These are phyloP conservation scores for Nyctibius bracteatus DNA, from an alignment of 2,113 vertebrate genomes.

Conservation along the genomic window DNA sequence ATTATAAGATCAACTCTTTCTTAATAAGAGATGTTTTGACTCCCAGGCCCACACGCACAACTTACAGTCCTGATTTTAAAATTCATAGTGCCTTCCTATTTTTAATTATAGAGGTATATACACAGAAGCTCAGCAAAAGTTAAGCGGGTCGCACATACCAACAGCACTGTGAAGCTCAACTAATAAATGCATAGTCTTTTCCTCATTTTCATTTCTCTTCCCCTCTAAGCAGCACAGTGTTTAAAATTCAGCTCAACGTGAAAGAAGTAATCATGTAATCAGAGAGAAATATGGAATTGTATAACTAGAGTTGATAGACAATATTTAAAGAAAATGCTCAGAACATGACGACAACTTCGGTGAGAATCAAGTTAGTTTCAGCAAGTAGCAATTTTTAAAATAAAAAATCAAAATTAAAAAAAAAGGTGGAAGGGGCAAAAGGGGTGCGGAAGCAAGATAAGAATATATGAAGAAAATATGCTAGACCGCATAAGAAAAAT, in stretches of 20 bases:
- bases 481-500: background rate
- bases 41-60: background rate
- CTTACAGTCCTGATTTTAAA: background rate
- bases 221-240: background rate
- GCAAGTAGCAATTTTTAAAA: background rate
- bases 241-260: background rate
- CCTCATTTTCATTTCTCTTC: background rate
- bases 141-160: background rate
- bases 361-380: background rate
- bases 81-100: background rate
- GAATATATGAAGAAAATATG: background rate
- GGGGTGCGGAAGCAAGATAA: background rate
- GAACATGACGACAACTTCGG: background rate
- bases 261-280: background rate
- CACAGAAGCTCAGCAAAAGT: background rate
- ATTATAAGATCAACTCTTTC: background rate
- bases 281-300: background rate
- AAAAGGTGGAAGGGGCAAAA: background rate
- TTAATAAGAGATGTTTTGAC: background rate
- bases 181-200: background rate
- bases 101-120: background rate
- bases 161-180: background rate
- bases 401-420: background rate
- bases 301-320: background rate
- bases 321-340: background rate